Percentiles rank a stretch among this genome's conserved stretches.
Evolutionary conservation across 2,888 invertebrate species (phyloP).

Genomic region (Machimus rusticus): DNA sequence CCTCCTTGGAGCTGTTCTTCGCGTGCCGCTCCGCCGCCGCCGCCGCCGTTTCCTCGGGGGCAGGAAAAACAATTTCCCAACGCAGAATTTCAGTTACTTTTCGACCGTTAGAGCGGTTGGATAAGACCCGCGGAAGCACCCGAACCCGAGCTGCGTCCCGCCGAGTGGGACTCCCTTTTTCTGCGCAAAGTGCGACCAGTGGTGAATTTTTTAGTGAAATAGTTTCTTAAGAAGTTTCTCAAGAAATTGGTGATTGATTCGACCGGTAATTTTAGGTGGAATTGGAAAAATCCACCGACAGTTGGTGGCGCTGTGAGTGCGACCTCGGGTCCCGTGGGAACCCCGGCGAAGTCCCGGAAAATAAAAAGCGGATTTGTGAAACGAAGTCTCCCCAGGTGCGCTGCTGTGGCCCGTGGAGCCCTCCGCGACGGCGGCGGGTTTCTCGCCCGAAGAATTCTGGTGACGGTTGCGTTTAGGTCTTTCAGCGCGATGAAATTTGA

Average conservation of each 20-base stretch:
- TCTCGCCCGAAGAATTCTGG: conserved; percentile 22
- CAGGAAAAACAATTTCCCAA: conserved; percentile 49
- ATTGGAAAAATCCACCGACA: neutral
- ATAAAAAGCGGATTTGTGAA: neutral
- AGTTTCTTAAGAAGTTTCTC: neutral
- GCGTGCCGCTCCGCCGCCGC: neutral
- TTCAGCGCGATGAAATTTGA: conserved; percentile 18
- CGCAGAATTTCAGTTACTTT: conserved; percentile 57
- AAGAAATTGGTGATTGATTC: neutral
- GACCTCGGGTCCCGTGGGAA: neutral
- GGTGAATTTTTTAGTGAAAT: neutral
- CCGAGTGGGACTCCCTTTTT: neutral
- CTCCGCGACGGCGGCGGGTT: neutral
- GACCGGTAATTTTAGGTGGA: neutral
- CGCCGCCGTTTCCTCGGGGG: neutral
- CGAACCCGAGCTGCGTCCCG: neutral
- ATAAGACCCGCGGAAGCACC: conserved; percentile 51
- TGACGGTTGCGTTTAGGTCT: conserved; percentile 32
- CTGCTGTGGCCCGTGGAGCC: neutral
- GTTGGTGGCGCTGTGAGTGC: neutral
- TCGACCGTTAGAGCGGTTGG: conserved; percentile 60
- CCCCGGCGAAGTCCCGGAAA: neutral
- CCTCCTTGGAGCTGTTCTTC: neutral
- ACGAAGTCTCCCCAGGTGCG: neutral
- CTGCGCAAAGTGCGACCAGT: neutral